Conservation (phyloP, 2,797 vertebrate genomes). For the Prunella strophiata region DNA sequence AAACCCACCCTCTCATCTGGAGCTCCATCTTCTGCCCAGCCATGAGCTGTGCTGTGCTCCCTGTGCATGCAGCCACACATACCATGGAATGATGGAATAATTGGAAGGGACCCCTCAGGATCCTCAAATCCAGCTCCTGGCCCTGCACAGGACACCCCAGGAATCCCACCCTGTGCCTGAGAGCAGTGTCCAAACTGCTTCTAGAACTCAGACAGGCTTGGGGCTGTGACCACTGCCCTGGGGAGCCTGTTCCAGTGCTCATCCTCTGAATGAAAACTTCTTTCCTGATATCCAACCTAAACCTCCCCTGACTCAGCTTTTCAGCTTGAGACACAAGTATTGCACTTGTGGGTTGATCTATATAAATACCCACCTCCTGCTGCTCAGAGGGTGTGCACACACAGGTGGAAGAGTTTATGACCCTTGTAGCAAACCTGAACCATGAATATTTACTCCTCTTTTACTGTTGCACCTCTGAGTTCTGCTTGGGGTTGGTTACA, state of each 20-base stretch:
- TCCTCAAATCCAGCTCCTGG: rapidly evolving
- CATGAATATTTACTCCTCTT: background rate
- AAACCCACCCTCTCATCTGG: background rate
- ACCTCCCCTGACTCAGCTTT: background rate
- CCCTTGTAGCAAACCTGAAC: background rate
- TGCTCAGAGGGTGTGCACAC: background rate
- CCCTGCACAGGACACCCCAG: background rate
- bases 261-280: background rate
- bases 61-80: background rate
- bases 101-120: background rate
- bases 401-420: background rate
- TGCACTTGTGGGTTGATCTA: background rate
- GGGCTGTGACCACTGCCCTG: background rate
- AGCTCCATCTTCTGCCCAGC: background rate
- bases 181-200: rapidly evolving
- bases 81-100: rapidly evolving
- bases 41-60: background rate
- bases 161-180: background rate
- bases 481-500: background rate
- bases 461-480: background rate
- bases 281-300: background rate
- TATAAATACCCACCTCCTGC: background rate
- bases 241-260: background rate
- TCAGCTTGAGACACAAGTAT: background rate
- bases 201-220: background rate